A percentile compares a stretch with the other conserved stretches of the same genome.
These are phyloP conservation scores for Mixornis gularis DNA, from an alignment of 2,113 vertebrate species.

Conservation along the genomic window DNA sequence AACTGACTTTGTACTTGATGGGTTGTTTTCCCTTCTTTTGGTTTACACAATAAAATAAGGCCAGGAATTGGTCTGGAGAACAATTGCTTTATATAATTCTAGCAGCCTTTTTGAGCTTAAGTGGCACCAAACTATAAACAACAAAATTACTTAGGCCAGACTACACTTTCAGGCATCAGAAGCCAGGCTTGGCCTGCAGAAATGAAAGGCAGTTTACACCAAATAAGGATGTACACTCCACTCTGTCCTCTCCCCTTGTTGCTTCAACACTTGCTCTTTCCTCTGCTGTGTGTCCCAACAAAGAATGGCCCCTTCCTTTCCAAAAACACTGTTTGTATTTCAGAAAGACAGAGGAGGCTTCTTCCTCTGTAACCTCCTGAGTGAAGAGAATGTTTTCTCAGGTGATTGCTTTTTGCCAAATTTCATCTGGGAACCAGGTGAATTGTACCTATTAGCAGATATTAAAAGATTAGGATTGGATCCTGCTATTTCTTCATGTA, in stretches of 20 bases:
- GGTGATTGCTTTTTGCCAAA: neutral
- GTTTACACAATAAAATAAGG: neutral
- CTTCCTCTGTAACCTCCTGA: neutral
- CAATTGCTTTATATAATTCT: rapidly evolving
- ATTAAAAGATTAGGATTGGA: neutral
- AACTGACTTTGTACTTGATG: neutral
- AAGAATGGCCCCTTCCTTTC: neutral
- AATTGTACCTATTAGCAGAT: neutral
- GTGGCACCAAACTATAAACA: neutral
- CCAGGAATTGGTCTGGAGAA: neutral
- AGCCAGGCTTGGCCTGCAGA: neutral
- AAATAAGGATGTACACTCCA: neutral
- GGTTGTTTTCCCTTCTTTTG: neutral
- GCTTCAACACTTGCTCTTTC: neutral
- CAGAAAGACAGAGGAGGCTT: neutral
- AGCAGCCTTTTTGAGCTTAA: neutral
- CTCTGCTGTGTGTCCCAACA: neutral
- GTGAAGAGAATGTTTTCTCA: neutral
- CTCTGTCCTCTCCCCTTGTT: neutral
- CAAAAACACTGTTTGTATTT: neutral
- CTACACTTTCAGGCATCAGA: neutral
- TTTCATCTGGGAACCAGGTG: neutral
- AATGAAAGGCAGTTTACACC: neutral
- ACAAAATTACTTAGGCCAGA: neutral
- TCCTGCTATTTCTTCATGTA: neutral